Percentiles rank a stretch among this genome's conserved stretches.
These are phyloP conservation scores for Athene cunicularia DNA, from an alignment of 2,113 vertebrate species.

Conservation along the genomic window DNA sequence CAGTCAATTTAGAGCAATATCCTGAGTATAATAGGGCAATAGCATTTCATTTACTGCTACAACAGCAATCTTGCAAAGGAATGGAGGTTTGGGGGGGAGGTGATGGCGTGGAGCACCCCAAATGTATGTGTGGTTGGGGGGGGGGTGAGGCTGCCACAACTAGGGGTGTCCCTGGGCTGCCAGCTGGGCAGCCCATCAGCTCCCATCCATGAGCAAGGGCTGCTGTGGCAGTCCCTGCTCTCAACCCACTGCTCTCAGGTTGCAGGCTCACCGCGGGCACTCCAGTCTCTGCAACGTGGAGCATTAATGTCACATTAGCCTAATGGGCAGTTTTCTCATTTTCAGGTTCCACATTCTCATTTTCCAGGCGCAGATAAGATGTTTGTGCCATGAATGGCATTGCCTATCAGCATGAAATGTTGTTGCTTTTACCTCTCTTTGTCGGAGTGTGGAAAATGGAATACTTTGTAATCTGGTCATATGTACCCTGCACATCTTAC, in stretches of 20 bases:
- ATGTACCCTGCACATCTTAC: background rate
- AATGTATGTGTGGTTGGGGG: accelerated
- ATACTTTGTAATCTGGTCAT: background rate
- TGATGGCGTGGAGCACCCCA: background rate
- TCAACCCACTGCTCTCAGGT: background rate
- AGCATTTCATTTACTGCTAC: constrained; percentile 8
- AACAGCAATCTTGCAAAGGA: background rate
- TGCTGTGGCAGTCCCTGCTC: background rate
- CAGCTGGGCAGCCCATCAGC: background rate
- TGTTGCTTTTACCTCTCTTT: background rate
- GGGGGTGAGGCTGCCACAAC: background rate
- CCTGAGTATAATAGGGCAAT: constrained; percentile 13
- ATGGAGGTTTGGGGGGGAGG: accelerated
- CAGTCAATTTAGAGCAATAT: constrained; percentile 42
- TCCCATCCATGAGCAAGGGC: background rate
- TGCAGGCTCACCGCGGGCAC: background rate
- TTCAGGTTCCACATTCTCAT: background rate
- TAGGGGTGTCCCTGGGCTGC: background rate
- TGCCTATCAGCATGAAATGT: background rate
- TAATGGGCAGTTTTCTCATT: background rate
- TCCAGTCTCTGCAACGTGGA: accelerated
- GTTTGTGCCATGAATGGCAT: background rate
- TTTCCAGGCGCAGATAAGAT: background rate
- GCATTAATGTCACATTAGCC: constrained; percentile 17
- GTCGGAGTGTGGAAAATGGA: background rate